Conservation (phyloP, 2,113 vertebrate genomes). For the Equus quagga region DNA sequence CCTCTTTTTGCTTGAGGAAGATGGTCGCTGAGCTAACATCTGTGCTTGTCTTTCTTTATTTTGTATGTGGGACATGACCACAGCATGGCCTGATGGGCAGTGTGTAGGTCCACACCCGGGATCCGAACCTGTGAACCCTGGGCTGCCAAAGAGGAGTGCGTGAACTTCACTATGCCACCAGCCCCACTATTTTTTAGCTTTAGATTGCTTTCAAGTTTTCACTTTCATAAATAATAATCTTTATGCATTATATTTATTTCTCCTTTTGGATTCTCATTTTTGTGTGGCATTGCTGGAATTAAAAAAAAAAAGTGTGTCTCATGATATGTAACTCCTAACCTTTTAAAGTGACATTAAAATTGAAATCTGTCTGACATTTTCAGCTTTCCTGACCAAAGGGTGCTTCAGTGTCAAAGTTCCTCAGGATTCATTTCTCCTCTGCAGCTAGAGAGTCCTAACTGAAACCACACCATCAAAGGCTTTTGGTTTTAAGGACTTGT, state of each 20-base stretch:
- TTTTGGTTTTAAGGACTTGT: neutral
- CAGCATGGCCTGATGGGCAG: too few relatives aligned
- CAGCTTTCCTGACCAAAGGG: neutral
- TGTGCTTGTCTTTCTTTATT: too few relatives aligned
- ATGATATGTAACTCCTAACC: neutral
- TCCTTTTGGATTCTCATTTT: neutral
- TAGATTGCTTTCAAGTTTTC: neutral
- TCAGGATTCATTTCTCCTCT: neutral
- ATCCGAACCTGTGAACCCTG: too few relatives aligned
- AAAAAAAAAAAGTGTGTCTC: neutral
- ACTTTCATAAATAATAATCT: slow-evolving; percentile 8
- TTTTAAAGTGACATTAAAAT: slow-evolving; percentile 42
- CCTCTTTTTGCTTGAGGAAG: too few relatives aligned
- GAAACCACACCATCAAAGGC: neutral
- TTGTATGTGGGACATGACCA: too few relatives aligned
- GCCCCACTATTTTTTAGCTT: neutral
- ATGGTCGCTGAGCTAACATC: too few relatives aligned
- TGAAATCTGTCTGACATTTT: neutral
- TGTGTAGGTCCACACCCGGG: too few relatives aligned
- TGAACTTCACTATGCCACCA: too few relatives aligned
- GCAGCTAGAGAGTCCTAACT: neutral
- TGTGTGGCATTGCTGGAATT: neutral
- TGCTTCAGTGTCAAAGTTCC: neutral
- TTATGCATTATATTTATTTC: neutral
- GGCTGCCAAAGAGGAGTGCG: too few relatives aligned